Conservation (phyloP, 2,113 vertebrate genomes). For the Clarias gariepinus region DNA sequence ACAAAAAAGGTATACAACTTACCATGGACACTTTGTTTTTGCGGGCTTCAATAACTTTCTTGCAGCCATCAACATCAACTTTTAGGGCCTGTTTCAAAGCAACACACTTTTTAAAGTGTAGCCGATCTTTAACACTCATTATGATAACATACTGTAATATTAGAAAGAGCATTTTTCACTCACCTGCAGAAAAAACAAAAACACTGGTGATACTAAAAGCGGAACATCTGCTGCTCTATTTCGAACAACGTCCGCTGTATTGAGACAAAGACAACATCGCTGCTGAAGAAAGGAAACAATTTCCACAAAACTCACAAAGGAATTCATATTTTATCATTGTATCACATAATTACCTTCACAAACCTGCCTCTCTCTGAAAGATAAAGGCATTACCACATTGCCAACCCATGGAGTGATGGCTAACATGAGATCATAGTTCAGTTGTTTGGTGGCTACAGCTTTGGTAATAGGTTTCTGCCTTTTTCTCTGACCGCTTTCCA, state of each 20-base stretch:
- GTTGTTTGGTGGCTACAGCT: not conserved
- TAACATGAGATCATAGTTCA: constrained; percentile 71
- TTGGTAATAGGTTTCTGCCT: not conserved
- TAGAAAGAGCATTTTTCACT: constrained; percentile 1
- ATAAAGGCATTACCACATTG: constrained; percentile 64
- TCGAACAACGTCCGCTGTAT: constrained; percentile 70
- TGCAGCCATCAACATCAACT: constrained; percentile 81
- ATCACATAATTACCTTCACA: constrained; percentile 64
- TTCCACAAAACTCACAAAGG: not conserved
- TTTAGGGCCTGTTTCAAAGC: constrained; percentile 70
- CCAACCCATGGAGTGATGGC: constrained; percentile 85
- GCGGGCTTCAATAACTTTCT: constrained; percentile 73
- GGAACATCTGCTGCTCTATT: constrained; percentile 48
- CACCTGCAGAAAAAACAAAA: constrained; percentile 76
- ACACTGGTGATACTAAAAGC: constrained; percentile 75
- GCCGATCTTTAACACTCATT: not conserved
- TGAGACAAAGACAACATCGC: not conserved
- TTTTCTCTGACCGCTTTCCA: not conserved
- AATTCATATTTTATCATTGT: not conserved
- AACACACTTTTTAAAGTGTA: not conserved
- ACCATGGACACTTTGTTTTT: constrained; percentile 27
- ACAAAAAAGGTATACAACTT: not conserved
- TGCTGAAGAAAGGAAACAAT: not conserved
- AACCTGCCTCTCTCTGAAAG: not conserved
- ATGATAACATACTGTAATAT: not conserved